Evolutionary conservation across 2,113 vertebrate genomes (phyloP).

Genomic region (Rhadina sibilatrix): DNA sequence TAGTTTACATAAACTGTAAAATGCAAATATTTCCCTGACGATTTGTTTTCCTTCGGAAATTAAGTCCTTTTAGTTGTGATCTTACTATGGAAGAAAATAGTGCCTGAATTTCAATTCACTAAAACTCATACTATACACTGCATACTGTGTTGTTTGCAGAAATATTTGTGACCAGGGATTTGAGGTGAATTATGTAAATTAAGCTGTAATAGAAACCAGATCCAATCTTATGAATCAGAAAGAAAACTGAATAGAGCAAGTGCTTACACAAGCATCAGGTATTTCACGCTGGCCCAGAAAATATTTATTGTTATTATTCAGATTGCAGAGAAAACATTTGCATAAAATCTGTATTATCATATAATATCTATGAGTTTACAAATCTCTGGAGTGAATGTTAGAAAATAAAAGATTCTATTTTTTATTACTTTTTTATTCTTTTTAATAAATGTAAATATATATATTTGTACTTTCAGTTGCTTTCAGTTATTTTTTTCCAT

Average conservation of each 20-base stretch:
- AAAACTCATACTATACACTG: background rate
- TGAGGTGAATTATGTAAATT: conserved; percentile 55
- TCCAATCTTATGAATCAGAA: conserved; percentile 1
- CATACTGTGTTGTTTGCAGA: background rate
- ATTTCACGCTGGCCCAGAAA: conserved; percentile 28
- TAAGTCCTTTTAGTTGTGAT: background rate
- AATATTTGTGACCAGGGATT: conserved; percentile 7
- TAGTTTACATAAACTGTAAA: conserved; percentile 27
- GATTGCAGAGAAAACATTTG: conserved; percentile 28
- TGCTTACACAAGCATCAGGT: conserved; percentile 29
- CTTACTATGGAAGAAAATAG: background rate
- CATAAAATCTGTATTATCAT: conserved; percentile 30
- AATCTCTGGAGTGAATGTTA: conserved; percentile 8
- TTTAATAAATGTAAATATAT: background rate
- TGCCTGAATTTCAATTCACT: conserved; percentile 44
- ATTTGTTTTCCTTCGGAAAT: conserved; percentile 11
- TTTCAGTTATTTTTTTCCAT: background rate
- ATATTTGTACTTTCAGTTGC: background rate
- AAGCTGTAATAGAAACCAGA: background rate
- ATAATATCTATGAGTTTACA: conserved; percentile 35
- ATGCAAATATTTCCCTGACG: background rate
- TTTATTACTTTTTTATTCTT: background rate
- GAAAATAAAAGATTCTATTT: background rate
- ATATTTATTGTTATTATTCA: conserved; percentile 44
- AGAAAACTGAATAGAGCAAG: background rate